These are phyloP conservation scores for Incurvaria masculella DNA, from an alignment of 2,888 invertebrate species.

Conservation along the genomic window DNA sequence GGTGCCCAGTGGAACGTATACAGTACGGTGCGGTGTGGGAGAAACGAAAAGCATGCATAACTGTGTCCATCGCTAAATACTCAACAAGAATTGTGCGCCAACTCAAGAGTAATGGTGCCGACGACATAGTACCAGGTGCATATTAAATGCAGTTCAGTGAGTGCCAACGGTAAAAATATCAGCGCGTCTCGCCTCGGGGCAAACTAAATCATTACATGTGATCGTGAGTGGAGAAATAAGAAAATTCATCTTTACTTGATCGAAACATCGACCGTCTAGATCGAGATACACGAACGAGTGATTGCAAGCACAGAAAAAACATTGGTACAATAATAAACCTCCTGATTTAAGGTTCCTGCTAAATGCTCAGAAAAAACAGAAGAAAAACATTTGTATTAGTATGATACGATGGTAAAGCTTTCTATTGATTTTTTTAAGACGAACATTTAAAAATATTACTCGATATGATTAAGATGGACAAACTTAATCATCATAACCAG, in stretches of 20 bases:
- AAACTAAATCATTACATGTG: constrained; percentile 66
- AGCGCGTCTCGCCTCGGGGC: constrained; percentile 28
- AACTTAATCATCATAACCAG: background rate
- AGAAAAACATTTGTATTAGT: constrained; percentile 48
- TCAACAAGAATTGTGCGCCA: constrained; percentile 54
- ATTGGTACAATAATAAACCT: constrained; percentile 51
- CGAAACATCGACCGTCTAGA: background rate
- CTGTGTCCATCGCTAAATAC: constrained; percentile 56
- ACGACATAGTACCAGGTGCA: constrained; percentile 55
- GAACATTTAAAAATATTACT: too few relatives aligned
- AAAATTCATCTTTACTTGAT: background rate
- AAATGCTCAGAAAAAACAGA: constrained; percentile 52
- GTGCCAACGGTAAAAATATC: constrained; percentile 41
- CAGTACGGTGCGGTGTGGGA: constrained; percentile 49
- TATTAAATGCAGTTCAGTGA: constrained; percentile 57
- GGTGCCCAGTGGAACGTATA: background rate
- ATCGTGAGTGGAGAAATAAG: constrained; percentile 59
- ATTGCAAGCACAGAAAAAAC: constrained; percentile 50
- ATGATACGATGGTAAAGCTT: constrained; percentile 18
- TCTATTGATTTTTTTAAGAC: background rate
- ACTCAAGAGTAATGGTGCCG: constrained; percentile 53
- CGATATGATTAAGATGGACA: background rate
- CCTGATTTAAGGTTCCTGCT: constrained; percentile 53
- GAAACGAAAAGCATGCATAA: constrained; percentile 54
- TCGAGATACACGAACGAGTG: constrained; percentile 34